These are phyloP conservation scores for Meandrusa payeni DNA, from an alignment of 2,888 invertebrate species.

Conservation along the genomic window DNA sequence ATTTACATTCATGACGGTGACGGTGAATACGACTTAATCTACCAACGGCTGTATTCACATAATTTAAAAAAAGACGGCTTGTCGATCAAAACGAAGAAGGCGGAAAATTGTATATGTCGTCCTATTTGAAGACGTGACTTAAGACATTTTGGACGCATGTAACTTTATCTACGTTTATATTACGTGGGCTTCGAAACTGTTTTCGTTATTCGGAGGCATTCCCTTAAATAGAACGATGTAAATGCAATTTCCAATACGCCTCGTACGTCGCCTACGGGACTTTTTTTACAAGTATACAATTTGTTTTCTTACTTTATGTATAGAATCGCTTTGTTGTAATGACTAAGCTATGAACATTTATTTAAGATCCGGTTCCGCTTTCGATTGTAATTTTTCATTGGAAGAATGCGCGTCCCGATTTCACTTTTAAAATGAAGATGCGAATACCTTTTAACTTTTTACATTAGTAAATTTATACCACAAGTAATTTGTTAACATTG, in stretches of 20 bases:
- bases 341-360: background rate
- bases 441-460: too few species aligned
- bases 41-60: slow-evolving; percentile 26
- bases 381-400: too few species aligned
- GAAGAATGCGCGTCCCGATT: too few species aligned
- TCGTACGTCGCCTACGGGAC: slow-evolving; percentile 12
- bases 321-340: slow-evolving; percentile 10
- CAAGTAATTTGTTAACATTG: too few species aligned
- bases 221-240: slow-evolving; percentile 18
- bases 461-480: too few species aligned
- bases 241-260: slow-evolving; percentile 21
- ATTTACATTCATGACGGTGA: slow-evolving; percentile 36
- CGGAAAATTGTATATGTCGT: slow-evolving; percentile 31
- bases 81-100: slow-evolving; percentile 38
- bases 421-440: too few species aligned
- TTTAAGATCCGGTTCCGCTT: too few species aligned
- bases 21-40: slow-evolving; percentile 35
- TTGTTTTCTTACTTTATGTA: slow-evolving; percentile 11
- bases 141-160: slow-evolving; percentile 20
- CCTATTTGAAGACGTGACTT: slow-evolving; percentile 24
- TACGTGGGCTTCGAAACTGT: slow-evolving; percentile 19
- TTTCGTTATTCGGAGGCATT: slow-evolving; percentile 21
- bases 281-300: slow-evolving; percentile 4
- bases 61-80: slow-evolving; percentile 33
- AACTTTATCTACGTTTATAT: slow-evolving; percentile 18